Conservation (phyloP, 2,797 vertebrate species). For the Peromyscus aztecus region DNA sequence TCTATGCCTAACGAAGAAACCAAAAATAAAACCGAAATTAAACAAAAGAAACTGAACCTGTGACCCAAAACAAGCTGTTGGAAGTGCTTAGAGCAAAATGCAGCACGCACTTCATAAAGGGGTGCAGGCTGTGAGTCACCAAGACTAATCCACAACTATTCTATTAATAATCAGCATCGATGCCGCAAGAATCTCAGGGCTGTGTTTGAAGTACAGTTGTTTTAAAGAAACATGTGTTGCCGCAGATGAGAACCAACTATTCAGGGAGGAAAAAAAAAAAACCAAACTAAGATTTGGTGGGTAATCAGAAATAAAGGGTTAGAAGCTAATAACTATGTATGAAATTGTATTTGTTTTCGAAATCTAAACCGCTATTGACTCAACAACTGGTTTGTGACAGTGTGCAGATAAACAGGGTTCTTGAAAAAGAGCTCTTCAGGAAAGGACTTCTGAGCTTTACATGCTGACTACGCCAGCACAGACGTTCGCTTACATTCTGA, state of each 20-base stretch:
- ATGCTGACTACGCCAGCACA: constrained; percentile 15
- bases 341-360: constrained; percentile 37
- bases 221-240: constrained; percentile 64
- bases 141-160: constrained; percentile 76
- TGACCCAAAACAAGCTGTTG: not conserved
- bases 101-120: constrained; percentile 26
- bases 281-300: constrained; percentile 15
- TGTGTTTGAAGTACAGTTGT: constrained; percentile 67
- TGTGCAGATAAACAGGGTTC: constrained; percentile 5
- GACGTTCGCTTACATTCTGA: constrained; percentile 93
- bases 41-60: constrained; percentile 47
- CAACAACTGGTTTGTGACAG: not conserved
- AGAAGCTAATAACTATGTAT: not conserved
- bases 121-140: constrained; percentile 77
- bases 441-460: not conserved
- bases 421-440: not conserved
- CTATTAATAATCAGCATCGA: constrained; percentile 81
- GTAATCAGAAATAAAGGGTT: not conserved
- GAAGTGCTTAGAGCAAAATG: constrained; percentile 52
- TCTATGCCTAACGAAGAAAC: not conserved
- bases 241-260: constrained; percentile 67
- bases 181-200: constrained; percentile 72
- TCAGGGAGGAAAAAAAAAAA: not conserved
- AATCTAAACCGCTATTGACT: constrained; percentile 4
- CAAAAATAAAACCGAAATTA: not conserved